Percentiles rank a stretch among this genome's conserved stretches.
phyloP scores from a whole-genome alignment of 2,888 invertebrate genomes.

The Anoncus sp. region DNA sequence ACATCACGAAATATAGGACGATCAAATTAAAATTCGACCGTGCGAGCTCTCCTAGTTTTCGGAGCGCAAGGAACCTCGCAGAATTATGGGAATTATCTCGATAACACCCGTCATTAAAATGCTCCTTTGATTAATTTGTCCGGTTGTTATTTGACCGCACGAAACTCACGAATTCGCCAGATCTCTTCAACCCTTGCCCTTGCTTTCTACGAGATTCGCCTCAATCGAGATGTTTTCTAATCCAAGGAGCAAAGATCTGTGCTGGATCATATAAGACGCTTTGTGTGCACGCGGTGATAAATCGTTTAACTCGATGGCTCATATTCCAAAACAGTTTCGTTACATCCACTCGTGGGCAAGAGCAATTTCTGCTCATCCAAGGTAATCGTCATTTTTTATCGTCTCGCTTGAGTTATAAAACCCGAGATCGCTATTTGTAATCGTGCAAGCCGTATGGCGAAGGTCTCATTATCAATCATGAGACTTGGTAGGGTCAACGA shows the following conservation, averaged over 20 bases:
- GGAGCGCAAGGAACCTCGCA: conserved; percentile 50
- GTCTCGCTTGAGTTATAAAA: conserved; percentile 51
- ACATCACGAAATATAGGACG: conserved; percentile 34
- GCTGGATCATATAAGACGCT: conserved; percentile 30
- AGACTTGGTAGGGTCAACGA: background rate
- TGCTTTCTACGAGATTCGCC: background rate
- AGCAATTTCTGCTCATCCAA: conserved; percentile 46
- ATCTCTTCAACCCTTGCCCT: background rate
- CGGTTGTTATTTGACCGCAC: conserved; percentile 65
- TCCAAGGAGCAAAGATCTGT: conserved; percentile 12
- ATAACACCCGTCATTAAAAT: conserved; percentile 74
- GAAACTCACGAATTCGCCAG: conserved; percentile 34
- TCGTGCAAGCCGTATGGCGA: background rate
- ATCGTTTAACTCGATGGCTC: conserved; percentile 72
- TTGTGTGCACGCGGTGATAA: conserved; percentile 66
- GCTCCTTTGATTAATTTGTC: conserved; percentile 76
- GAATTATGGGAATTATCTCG: conserved; percentile 74
- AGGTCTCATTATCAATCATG: conserved; percentile 45
- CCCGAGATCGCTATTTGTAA: conserved; percentile 4
- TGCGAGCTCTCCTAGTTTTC: conserved; percentile 43
- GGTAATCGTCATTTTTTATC: conserved; percentile 45
- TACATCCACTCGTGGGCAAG: background rate
- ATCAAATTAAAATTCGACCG: conserved; percentile 67
- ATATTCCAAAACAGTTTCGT: conserved; percentile 59
- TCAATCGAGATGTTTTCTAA: background rate